phyloP scores from a whole-genome alignment of 2,797 vertebrate species.

The Urophycis tenuis region DNA sequence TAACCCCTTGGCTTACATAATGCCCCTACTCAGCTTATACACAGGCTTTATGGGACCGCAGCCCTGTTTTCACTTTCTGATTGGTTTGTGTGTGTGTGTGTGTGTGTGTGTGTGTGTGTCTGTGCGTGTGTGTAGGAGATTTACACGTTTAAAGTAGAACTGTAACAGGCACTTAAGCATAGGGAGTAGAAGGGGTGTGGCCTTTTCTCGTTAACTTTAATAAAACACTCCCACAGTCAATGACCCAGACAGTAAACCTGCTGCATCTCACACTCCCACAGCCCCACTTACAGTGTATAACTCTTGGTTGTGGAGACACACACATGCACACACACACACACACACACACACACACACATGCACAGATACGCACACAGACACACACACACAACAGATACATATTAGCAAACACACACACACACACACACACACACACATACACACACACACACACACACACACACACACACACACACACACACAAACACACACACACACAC shows the following conservation, averaged over 20 bases:
- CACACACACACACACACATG: slow-evolving; percentile 11
- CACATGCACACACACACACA: slow-evolving; percentile 15
- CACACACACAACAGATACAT: no score
- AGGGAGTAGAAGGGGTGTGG: slow-evolving; percentile 50
- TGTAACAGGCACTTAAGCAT: slow-evolving; percentile 61
- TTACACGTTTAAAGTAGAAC: slow-evolving; percentile 58
- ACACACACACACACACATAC: slow-evolving; percentile 1
- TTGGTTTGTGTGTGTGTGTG: slow-evolving; percentile 12
- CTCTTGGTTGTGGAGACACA: neutral
- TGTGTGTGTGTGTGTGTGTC: slow-evolving; percentile 2
- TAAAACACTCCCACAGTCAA: slow-evolving; percentile 63
- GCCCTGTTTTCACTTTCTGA: slow-evolving; percentile 35
- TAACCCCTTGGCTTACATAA: slow-evolving; percentile 26
- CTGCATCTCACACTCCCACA: slow-evolving; percentile 35
- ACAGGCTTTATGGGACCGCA: slow-evolving; percentile 41
- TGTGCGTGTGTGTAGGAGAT: slow-evolving; percentile 43
- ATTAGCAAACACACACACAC: neutral
- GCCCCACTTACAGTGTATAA: slow-evolving; percentile 17
- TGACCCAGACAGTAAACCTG: slow-evolving; percentile 55
- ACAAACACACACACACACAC: no score
- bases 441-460: neutral
- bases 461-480: neutral
- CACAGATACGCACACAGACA: slow-evolving; percentile 22
- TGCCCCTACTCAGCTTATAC: slow-evolving; percentile 19
- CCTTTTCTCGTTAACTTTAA: slow-evolving; percentile 63